Evolutionary conservation across 2,797 vertebrate species (phyloP).

Genomic region (Steatocranus sp.): DNA sequence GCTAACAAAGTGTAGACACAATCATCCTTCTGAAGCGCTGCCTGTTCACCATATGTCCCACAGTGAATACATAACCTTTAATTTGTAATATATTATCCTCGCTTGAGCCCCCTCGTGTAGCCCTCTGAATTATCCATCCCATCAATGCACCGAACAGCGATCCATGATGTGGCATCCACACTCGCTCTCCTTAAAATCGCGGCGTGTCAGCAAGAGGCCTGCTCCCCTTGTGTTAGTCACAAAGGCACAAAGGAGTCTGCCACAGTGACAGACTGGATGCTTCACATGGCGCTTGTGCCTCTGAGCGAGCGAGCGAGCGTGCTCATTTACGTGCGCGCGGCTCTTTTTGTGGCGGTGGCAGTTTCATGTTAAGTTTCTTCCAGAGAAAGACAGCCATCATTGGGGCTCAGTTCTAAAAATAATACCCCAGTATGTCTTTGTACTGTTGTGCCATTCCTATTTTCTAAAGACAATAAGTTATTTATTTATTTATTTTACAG

Average conservation of each 20-base stretch:
- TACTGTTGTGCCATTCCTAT: constrained; percentile 39
- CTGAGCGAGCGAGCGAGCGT: neutral
- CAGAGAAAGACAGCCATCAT: constrained; percentile 39
- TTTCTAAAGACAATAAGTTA: constrained; percentile 46
- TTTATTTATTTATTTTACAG: constrained; percentile 51
- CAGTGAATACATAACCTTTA: neutral
- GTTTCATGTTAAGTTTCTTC: constrained; percentile 49
- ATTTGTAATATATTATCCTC: neutral
- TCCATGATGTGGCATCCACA: constrained; percentile 8
- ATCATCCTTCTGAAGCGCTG: neutral
- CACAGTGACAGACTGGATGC: constrained; percentile 51
- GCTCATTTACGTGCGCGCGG: neutral
- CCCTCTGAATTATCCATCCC: neutral
- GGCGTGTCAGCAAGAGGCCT: constrained; percentile 31
- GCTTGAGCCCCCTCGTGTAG: neutral
- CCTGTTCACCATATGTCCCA: neutral
- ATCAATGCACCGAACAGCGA: neutral
- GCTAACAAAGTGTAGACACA: neutral
- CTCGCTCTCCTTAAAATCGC: constrained; percentile 23
- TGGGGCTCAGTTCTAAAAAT: constrained; percentile 52
- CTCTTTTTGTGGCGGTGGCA: constrained; percentile 38
- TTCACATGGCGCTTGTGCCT: constrained; percentile 34
- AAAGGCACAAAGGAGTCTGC: constrained; percentile 55
- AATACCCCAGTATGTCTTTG: constrained; percentile 43
- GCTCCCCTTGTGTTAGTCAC: constrained; percentile 42